Percentiles rank a stretch among this genome's conserved stretches.
These are phyloP conservation scores for Paedocypris sp. DNA, from an alignment of 2,113 vertebrate genomes.

Conservation along the genomic window DNA sequence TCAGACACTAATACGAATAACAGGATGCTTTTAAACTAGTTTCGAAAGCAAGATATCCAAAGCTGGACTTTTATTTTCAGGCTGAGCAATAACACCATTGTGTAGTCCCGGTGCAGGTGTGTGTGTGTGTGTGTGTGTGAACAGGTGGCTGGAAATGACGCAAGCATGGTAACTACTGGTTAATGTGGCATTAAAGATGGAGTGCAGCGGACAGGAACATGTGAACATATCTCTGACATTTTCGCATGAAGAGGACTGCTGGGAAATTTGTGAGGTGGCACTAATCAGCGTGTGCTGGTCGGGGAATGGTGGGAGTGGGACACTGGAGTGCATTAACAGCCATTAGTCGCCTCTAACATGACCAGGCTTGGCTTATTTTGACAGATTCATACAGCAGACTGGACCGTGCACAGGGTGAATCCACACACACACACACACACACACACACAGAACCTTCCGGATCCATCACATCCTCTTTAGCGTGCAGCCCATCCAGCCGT, in stretches of 20 bases:
- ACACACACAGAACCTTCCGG: background rate
- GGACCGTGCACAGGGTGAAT: constrained; percentile 27
- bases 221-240: constrained; percentile 12
- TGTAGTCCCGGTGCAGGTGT: no score
- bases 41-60: no score
- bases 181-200: no score
- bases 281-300: constrained; percentile 33
- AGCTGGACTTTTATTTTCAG: no score
- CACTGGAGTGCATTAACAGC: constrained; percentile 37
- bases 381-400: constrained; percentile 34
- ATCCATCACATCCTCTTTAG: constrained; percentile 14
- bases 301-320: constrained; percentile 21
- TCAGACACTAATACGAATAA: no score
- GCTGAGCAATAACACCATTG: no score
- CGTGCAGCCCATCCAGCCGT: constrained; percentile 14
- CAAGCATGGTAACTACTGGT: no score
- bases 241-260: constrained; percentile 13
- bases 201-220: background rate
- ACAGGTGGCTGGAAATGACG: no score
- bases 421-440: constrained; percentile 12
- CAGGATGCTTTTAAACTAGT: no score
- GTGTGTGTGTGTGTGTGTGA: no score
- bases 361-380: constrained; percentile 33
- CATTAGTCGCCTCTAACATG: constrained; percentile 34
- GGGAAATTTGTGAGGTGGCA: constrained; percentile 31